Percentiles rank a stretch among this genome's conserved stretches.
Conservation (phyloP, 2,797 vertebrate species). For the Salmo trutta region DNA sequence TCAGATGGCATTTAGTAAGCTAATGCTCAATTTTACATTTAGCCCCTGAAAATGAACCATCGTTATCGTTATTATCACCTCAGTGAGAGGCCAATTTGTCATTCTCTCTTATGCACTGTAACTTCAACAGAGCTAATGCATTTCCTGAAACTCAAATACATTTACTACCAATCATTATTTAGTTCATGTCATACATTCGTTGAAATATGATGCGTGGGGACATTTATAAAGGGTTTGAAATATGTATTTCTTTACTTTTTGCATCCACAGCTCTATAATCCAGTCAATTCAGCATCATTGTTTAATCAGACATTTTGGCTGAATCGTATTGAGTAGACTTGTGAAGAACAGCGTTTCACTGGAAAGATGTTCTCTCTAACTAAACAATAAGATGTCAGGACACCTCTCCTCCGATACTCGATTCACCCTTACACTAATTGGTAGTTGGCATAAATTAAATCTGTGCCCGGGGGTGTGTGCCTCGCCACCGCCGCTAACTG, state of each 20-base stretch:
- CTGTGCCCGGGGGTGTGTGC: neutral
- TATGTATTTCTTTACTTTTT: neutral
- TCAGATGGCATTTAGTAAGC: conserved; percentile 27
- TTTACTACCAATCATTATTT: too few species aligned
- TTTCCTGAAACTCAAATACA: neutral
- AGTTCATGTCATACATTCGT: too few species aligned
- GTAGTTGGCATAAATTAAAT: neutral
- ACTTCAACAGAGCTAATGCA: neutral
- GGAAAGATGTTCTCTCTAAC: neutral
- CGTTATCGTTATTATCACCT: neutral
- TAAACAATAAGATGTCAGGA: conserved; percentile 20
- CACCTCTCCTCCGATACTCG: neutral
- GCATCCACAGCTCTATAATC: neutral
- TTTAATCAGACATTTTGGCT: neutral
- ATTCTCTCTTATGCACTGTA: neutral
- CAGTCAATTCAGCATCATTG: neutral
- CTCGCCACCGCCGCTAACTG: neutral
- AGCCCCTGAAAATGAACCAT: neutral
- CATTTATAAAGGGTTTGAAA: neutral
- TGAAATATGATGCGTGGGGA: too few species aligned
- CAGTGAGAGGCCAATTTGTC: neutral
- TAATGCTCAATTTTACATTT: conserved; percentile 36
- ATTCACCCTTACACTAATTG: conserved; percentile 5
- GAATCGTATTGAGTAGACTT: neutral
- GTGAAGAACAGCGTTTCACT: neutral